A percentile compares a stretch with the other conserved stretches of the same genome.
Conservation (phyloP, 2,113 vertebrate species). For the Lampris megalopsis region DNA sequence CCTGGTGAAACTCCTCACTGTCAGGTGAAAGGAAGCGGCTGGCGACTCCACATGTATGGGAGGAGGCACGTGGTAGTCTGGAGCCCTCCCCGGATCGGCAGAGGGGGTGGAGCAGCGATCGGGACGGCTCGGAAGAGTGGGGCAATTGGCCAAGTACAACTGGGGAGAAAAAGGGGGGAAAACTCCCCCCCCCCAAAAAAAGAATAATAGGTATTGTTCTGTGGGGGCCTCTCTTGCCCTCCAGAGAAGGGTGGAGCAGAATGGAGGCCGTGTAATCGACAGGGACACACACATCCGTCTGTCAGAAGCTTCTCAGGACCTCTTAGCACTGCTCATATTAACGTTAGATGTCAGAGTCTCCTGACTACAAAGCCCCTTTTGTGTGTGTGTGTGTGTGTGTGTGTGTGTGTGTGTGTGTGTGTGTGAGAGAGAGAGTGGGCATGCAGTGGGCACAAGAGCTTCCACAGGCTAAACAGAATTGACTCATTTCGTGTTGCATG, state of each 20-base stretch:
- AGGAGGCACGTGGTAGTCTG: too few species aligned
- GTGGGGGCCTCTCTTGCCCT: constrained; percentile 13
- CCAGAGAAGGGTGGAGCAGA: neutral
- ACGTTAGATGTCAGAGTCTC: constrained; percentile 4
- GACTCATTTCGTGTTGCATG: constrained; percentile 13
- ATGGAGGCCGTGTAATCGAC: neutral
- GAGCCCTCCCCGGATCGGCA: too few species aligned
- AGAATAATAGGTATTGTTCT: constrained; percentile 10
- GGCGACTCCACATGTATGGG: too few species aligned
- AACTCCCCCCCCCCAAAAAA: too few species aligned
- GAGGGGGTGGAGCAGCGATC: too few species aligned
- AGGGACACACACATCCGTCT: neutral
- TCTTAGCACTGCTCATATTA: neutral
- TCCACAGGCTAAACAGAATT: constrained; percentile 4
- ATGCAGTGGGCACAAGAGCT: constrained; percentile 13
- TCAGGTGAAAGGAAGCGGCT: too few species aligned
- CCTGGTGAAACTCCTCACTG: too few species aligned
- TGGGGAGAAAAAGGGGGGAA: too few species aligned
- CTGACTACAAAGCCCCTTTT: constrained; percentile 1
- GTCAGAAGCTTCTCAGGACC: neutral
- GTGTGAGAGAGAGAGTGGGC: neutral
- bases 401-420: neutral
- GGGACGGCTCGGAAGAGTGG: too few species aligned
- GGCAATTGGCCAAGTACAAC: too few species aligned
- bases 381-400: too few species aligned